Conservation (phyloP, 2,797 vertebrate genomes). For the Phrynocephalus forsythii region DNA sequence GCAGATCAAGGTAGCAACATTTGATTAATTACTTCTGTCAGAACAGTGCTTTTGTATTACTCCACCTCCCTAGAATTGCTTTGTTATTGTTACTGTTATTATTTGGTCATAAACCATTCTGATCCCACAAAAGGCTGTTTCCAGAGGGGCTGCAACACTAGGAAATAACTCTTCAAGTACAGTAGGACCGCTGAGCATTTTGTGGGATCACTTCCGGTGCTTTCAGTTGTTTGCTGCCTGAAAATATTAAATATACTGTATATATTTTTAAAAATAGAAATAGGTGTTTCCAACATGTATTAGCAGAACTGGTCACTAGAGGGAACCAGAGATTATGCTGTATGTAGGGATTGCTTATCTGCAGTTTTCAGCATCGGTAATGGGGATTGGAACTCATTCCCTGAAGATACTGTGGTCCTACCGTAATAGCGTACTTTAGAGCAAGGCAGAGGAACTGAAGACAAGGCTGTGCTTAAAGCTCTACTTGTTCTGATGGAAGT, state of each 20-base stretch:
- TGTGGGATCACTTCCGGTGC: too few relatives aligned
- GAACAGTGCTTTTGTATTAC: background rate
- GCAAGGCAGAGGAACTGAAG: background rate
- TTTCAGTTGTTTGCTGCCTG: too few relatives aligned
- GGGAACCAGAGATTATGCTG: too few relatives aligned
- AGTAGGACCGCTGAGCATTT: too few relatives aligned
- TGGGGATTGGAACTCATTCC: too few relatives aligned
- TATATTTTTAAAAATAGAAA: too few relatives aligned
- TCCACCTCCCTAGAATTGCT: background rate
- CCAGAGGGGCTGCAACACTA: background rate
- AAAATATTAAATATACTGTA: too few relatives aligned
- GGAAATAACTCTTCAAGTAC: background rate
- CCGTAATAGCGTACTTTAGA: background rate
- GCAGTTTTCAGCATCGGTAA: too few relatives aligned
- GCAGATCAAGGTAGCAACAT: slow-evolving; percentile 89
- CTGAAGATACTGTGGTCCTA: too few relatives aligned
- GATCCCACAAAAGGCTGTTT: background rate
- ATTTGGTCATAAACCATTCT: background rate
- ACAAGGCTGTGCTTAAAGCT: background rate
- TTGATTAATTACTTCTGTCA: background rate
- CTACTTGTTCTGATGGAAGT: background rate
- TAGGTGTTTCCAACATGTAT: too few relatives aligned
- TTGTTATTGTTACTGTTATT: slow-evolving; percentile 2
- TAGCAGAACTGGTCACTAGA: too few relatives aligned
- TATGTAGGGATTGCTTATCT: too few relatives aligned